Evolutionary conservation across 2,113 vertebrate species (phyloP).

Genomic region (Spilogale gracilis): DNA sequence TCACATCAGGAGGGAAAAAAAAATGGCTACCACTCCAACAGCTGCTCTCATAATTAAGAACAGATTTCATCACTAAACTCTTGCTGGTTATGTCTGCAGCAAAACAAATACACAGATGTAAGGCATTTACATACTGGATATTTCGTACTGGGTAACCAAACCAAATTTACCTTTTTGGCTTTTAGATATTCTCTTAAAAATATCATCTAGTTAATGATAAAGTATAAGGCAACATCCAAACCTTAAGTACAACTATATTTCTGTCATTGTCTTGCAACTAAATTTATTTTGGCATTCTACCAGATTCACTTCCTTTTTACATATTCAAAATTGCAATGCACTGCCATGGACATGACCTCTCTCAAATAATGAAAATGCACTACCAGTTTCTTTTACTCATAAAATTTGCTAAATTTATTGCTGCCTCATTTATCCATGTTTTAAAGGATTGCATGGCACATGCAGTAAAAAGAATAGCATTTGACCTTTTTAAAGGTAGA

Average conservation of each 20-base stretch:
- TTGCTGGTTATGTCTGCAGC: conserved; percentile 88
- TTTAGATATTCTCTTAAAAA: conserved; percentile 85
- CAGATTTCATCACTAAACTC: conserved; percentile 92
- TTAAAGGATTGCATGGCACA: conserved; percentile 82
- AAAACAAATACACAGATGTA: conserved; percentile 92
- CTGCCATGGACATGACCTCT: conserved; percentile 65
- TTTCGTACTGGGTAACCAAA: conserved; percentile 81
- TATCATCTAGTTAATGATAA: conserved; percentile 80
- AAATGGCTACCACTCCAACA: conserved; percentile 88
- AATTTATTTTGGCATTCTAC: conserved; percentile 74
- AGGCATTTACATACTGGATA: conserved; percentile 87
- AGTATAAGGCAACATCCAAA: conserved; percentile 73
- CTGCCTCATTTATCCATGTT: conserved; percentile 82
- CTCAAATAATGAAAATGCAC: conserved; percentile 78
- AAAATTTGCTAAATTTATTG: conserved; percentile 84
- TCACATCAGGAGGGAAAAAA: conserved; percentile 87
- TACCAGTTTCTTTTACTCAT: conserved; percentile 79
- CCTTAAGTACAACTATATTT: conserved; percentile 73
- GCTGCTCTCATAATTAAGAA: conserved; percentile 92
- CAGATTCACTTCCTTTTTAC: conserved; percentile 76
- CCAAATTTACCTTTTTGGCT: conserved; percentile 85
- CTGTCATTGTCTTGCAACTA: conserved; percentile 69
- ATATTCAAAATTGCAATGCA: conserved; percentile 71
- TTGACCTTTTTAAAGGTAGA: conserved; percentile 83
- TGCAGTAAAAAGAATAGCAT: conserved; percentile 76